These are phyloP conservation scores for Empis stercorea DNA, from an alignment of 2,888 invertebrate genomes.

Conservation along the genomic window DNA sequence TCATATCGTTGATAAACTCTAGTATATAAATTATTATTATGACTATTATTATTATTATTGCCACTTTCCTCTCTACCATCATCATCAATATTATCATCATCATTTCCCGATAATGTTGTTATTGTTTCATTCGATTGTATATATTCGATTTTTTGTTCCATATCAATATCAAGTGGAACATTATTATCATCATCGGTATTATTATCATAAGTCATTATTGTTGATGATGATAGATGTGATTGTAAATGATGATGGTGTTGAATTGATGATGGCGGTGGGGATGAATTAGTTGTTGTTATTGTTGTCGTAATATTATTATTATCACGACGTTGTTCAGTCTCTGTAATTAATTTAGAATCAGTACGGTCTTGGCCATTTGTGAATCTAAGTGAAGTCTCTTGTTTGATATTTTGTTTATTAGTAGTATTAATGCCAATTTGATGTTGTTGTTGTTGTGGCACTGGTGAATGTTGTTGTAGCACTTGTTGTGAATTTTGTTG, in stretches of 20 bases:
- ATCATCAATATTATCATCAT: no score
- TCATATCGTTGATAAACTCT: constrained; percentile 15
- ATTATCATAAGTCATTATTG: constrained; percentile 13
- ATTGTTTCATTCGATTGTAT: neutral
- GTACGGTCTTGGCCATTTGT: constrained; percentile 15
- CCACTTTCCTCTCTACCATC: neutral
- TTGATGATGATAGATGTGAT: constrained; percentile 34
- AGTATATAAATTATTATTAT: constrained; percentile 11
- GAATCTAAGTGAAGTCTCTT: constrained; percentile 4
- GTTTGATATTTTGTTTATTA: constrained; percentile 3
- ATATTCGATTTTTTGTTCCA: neutral
- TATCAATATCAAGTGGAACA: neutral
- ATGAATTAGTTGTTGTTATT: constrained; percentile 8
- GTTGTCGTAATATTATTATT: constrained; percentile 22
- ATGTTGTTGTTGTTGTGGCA: constrained; percentile 5
- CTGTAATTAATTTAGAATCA: constrained; percentile 14
- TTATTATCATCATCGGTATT: neutral
- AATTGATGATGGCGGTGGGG: constrained; percentile 8
- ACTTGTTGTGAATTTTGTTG: constrained; percentile 21
- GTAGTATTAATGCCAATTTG: constrained; percentile 2
- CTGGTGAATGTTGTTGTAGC: constrained; percentile 19
- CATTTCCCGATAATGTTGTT: no score
- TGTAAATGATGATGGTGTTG: neutral
- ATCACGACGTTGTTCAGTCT: constrained; percentile 29
- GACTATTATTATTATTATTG: constrained; percentile 3